phyloP scores from a whole-genome alignment of 2,113 vertebrate genomes.

The Phrynosoma blainvillii region DNA sequence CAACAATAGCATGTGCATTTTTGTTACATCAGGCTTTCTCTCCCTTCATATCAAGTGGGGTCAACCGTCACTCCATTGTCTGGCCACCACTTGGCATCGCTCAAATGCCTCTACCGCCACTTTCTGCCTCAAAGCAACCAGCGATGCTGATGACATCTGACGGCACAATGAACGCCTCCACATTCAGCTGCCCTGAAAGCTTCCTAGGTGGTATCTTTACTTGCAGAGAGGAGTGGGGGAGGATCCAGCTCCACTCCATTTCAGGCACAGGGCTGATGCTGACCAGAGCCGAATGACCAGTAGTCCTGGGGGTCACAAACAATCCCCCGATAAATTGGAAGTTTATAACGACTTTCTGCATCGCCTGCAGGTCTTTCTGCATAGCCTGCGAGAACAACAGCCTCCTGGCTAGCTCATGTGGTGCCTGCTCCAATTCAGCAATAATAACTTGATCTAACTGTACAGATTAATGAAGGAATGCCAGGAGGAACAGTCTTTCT shows the following conservation, averaged over 20 bases:
- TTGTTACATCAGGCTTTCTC: not conserved
- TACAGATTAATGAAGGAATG: no score
- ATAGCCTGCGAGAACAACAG: no score
- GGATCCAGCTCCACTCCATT: not conserved
- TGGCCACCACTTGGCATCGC: not conserved
- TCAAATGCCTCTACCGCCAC: not conserved
- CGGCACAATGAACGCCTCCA: not conserved
- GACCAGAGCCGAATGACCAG: not conserved
- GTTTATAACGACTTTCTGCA: not conserved
- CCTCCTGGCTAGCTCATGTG: no score
- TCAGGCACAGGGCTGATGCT: not conserved
- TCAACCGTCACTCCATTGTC: constrained; percentile 11
- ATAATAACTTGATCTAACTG: no score
- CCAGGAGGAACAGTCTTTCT: no score
- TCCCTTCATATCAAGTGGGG: not conserved
- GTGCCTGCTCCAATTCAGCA: no score
- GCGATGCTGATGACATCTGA: not conserved
- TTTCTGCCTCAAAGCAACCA: not conserved
- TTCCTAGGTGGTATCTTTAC: not conserved
- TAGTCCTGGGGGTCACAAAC: not conserved
- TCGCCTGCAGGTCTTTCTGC: no score
- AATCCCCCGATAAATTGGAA: no score
- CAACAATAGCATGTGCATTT: not conserved
- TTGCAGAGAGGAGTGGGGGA: not conserved
- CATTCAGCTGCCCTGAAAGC: not conserved